phyloP scores from a whole-genome alignment of 37 sponge, comb jelly and placozoan genomes.

The Cladorhizidae sp. region DNA sequence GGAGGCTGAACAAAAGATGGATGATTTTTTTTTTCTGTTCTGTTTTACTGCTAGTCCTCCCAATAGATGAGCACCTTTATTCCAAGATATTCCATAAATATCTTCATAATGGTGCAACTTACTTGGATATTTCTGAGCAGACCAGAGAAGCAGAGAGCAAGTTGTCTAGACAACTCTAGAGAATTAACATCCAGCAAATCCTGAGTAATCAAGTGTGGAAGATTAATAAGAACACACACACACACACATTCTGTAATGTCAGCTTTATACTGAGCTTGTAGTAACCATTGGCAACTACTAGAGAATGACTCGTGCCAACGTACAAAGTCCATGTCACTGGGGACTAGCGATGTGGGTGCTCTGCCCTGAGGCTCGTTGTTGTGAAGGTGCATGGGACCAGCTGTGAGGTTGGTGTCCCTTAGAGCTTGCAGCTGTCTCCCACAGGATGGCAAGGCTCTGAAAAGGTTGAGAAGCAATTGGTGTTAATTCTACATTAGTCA shows the following conservation, averaged over 20 bases:
- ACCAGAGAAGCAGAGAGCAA: conserved; percentile 33
- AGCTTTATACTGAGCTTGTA: too few relatives aligned
- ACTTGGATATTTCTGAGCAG: conserved; percentile 57
- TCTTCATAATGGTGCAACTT: too few relatives aligned
- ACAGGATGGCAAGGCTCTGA: conserved; percentile 58
- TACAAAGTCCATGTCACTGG: conserved; percentile 48
- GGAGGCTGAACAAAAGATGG: background rate
- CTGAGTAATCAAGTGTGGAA: conserved; percentile 6
- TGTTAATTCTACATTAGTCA: too few relatives aligned
- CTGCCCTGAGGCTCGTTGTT: conserved; percentile 34
- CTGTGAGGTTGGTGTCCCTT: conserved; percentile 37
- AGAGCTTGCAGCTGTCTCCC: conserved; percentile 46
- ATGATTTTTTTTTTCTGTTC: background rate
- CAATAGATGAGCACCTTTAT: too few relatives aligned
- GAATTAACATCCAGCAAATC: conserved; percentile 67
- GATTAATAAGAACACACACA: background rate
- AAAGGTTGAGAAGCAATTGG: too few relatives aligned
- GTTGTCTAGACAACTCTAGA: conserved; percentile 72
- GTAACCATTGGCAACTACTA: too few relatives aligned
- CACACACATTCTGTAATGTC: too few relatives aligned
- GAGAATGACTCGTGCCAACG: background rate
- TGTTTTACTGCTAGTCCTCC: background rate
- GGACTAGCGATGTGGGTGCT: conserved; percentile 53
- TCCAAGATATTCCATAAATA: too few relatives aligned
- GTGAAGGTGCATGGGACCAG: conserved; percentile 43